phyloP scores from a whole-genome alignment of 2,797 vertebrate species.

The Triplophysa yarkandensis region DNA sequence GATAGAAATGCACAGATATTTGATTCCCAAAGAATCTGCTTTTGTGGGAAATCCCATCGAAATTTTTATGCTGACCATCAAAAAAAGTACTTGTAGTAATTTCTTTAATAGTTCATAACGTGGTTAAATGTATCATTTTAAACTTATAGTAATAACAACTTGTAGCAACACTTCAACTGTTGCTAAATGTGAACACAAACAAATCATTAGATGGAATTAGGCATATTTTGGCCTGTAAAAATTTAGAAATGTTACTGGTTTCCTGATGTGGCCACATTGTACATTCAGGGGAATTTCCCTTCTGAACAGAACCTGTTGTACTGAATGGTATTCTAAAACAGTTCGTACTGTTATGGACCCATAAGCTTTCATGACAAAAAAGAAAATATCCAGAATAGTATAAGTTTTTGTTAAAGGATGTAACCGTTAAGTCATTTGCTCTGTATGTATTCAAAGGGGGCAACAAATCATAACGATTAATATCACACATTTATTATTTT shows the following conservation, averaged over 20 bases:
- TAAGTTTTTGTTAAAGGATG: background rate
- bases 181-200: too few species aligned
- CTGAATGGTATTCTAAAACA: background rate
- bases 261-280: slow-evolving; percentile 3
- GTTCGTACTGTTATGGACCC: background rate
- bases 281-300: slow-evolving; percentile 36
- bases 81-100: background rate
- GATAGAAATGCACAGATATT: background rate
- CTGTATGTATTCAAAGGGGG: background rate
- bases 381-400: background rate
- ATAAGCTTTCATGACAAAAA: background rate
- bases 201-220: background rate
- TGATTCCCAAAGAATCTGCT: background rate
- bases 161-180: too few species aligned
- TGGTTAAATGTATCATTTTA: too few species aligned
- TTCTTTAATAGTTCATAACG: too few species aligned
- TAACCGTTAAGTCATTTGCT: background rate
- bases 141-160: too few species aligned
- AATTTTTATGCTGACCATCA: background rate
- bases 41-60: background rate
- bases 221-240: slow-evolving; percentile 8
- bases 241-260: background rate
- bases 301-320: background rate
- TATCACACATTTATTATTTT: too few species aligned
- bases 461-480: background rate